Percentiles rank a stretch among this genome's conserved stretches.
Conservation (phyloP, 2,113 vertebrate genomes). For the Sturnus vulgaris region DNA sequence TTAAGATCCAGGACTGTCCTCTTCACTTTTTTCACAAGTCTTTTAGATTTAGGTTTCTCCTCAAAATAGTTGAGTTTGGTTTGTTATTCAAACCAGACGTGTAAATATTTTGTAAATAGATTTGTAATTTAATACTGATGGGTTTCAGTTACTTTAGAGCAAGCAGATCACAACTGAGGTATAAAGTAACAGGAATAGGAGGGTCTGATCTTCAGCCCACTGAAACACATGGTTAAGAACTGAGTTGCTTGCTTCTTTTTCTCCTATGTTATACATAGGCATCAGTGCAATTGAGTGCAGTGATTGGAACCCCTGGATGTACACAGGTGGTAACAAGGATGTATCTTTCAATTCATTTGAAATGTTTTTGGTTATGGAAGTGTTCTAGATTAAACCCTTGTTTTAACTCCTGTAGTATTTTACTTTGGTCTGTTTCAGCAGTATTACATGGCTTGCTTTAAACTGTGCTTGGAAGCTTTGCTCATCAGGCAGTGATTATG, state of each 20-base stretch:
- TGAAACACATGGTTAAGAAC: neutral
- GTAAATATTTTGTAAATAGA: slow-evolving; percentile 26
- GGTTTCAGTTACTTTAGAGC: neutral
- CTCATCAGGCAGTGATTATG: neutral
- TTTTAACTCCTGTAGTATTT: neutral
- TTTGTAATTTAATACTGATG: slow-evolving; percentile 36
- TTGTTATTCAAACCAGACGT: slow-evolving; percentile 10
- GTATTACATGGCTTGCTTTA: neutral
- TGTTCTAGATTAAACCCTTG: neutral
- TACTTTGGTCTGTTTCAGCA: neutral
- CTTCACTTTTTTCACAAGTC: neutral
- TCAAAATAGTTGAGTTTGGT: neutral
- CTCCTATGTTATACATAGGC: slow-evolving; percentile 52
- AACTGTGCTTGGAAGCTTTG: neutral
- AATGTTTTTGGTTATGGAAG: neutral
- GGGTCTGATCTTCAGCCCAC: neutral
- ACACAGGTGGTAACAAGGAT: neutral
- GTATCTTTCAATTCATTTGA: neutral
- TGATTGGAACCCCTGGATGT: neutral
- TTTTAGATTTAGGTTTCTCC: neutral
- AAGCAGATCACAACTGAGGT: neutral
- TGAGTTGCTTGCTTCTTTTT: neutral
- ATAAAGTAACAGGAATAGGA: neutral
- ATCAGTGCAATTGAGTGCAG: neutral
- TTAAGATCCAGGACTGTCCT: neutral